phyloP scores from a whole-genome alignment of 2,113 vertebrate species.

The Ailuropoda melanoleuca region DNA sequence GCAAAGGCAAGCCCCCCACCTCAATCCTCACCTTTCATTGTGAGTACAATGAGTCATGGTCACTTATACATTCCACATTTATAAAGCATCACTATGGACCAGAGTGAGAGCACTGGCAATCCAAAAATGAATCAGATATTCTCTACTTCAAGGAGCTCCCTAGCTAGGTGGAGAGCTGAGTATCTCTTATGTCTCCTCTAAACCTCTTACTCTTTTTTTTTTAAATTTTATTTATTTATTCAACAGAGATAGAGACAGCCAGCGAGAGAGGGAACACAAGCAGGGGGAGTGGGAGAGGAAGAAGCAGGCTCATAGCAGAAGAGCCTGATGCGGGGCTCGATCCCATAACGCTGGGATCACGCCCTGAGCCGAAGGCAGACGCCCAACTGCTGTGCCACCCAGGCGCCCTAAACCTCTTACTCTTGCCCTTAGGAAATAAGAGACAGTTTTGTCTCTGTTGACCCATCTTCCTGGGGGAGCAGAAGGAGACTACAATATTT shows the following conservation, averaged over 20 bases:
- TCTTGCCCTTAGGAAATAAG: not conserved
- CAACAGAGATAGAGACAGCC: no score
- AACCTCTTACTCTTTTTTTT: not conserved
- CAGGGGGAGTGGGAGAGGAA: no score
- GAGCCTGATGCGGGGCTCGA: no score
- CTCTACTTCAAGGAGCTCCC: not conserved
- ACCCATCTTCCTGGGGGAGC: not conserved
- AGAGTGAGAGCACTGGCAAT: not conserved
- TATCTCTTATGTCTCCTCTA: not conserved
- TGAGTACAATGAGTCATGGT: not conserved
- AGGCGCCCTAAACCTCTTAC: not conserved
- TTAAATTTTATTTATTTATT: no score
- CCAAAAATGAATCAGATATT: not conserved
- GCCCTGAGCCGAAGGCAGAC: no score
- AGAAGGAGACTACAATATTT: not conserved
- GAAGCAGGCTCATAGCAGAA: no score
- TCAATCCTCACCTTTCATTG: not conserved
- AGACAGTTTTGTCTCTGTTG: not conserved
- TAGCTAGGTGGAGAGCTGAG: not conserved
- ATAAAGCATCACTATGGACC: not conserved
- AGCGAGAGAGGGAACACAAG: no score
- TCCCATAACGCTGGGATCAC: no score
- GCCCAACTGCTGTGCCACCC: no score
- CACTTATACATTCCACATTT: no score
- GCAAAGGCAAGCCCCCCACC: not conserved